Percentiles rank a stretch among this genome's conserved stretches.
Evolutionary conservation across 2,888 invertebrate genomes (phyloP).

Genomic region (Drosophila prolongata): DNA sequence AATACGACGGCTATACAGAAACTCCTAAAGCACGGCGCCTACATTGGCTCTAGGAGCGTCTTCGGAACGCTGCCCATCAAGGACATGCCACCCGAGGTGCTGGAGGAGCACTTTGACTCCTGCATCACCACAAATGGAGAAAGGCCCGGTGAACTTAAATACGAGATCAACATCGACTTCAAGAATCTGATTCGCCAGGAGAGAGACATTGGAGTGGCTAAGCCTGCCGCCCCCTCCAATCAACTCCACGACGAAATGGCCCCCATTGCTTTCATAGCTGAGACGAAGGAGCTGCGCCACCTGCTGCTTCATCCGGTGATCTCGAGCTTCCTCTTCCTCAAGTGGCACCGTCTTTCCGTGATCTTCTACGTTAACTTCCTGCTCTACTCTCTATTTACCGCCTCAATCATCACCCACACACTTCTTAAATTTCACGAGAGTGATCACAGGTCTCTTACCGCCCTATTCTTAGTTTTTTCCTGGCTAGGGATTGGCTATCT

Average conservation of each 20-base stretch:
- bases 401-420: constrained; percentile 89
- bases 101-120: constrained; percentile 90
- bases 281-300: constrained; percentile 88
- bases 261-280: constrained; percentile 89
- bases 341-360: constrained; percentile 91
- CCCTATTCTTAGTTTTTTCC: constrained; percentile 86
- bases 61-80: constrained; percentile 89
- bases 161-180: constrained; percentile 90
- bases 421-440: constrained; percentile 87
- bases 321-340: constrained; percentile 91
- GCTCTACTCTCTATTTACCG: constrained; percentile 89
- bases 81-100: constrained; percentile 89
- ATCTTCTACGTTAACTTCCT: constrained; percentile 90
- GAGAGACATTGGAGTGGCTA: constrained; percentile 31
- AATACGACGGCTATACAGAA: constrained; percentile 87
- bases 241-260: constrained; percentile 89
- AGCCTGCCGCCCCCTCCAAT: constrained; percentile 7
- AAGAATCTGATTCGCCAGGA: constrained; percentile 88
- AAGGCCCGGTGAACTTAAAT: constrained; percentile 88
- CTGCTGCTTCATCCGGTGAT: constrained; percentile 92
- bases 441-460: constrained; percentile 83
- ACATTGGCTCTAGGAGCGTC: constrained; percentile 88
- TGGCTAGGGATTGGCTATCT: constrained; percentile 87
- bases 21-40: constrained; percentile 89
- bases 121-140: constrained; percentile 89